Evolutionary conservation across 2,888 invertebrate species (phyloP).

Genomic region (Tenthredo distinguenda): DNA sequence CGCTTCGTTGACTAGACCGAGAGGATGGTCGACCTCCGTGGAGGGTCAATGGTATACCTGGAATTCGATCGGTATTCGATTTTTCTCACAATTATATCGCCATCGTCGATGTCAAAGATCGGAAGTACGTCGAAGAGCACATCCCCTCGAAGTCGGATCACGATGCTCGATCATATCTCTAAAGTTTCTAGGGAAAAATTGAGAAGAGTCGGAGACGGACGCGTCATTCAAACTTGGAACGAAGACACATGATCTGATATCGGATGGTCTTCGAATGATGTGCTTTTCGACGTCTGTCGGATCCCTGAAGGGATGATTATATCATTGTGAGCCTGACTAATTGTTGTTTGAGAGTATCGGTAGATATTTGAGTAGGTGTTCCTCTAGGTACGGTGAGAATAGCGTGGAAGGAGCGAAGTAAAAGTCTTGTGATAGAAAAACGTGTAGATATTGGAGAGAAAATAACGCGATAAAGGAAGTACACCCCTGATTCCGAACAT

Average conservation of each 20-base stretch:
- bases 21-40: slow-evolving; percentile 82
- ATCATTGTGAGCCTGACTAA: neutral
- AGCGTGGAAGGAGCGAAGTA: neutral
- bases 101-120: neutral
- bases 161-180: neutral
- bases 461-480: neutral
- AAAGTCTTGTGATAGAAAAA: neutral
- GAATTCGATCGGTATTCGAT: slow-evolving; percentile 45
- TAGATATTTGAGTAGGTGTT: neutral
- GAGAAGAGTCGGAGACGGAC: too few relatives aligned
- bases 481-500: neutral
- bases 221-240: too few relatives aligned
- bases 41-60: slow-evolving; percentile 82
- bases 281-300: neutral
- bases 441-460: neutral
- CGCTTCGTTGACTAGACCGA: slow-evolving; percentile 82
- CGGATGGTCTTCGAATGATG: neutral
- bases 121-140: neutral
- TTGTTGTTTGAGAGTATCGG: neutral
- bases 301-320: neutral
- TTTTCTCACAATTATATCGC: neutral
- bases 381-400: too few relatives aligned
- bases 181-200: too few relatives aligned
- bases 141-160: neutral
- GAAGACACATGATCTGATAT: neutral